Conservation (phyloP, 2,113 vertebrate genomes). For the Cromileptes altivelis region DNA sequence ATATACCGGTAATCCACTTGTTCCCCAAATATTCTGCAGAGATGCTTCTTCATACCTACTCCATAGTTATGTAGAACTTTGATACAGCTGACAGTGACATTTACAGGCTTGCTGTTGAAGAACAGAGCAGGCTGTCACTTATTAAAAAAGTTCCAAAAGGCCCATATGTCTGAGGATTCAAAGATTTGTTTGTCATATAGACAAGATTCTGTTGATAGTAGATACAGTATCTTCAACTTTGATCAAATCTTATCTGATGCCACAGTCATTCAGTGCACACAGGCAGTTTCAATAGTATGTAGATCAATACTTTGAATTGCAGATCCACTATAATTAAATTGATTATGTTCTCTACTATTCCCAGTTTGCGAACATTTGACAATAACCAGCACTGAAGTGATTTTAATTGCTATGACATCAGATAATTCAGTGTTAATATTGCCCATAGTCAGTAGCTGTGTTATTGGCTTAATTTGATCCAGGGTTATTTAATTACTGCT, state of each 20-base stretch:
- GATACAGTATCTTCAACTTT: neutral
- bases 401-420: conserved; percentile 1
- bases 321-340: neutral
- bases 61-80: conserved; percentile 33
- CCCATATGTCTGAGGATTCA: conserved; percentile 14
- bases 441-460: neutral
- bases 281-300: neutral
- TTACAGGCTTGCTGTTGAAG: conserved; percentile 15
- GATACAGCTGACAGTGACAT: conserved; percentile 19
- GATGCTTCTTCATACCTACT: conserved; percentile 30
- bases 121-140: conserved; percentile 23
- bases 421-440: conserved; percentile 10
- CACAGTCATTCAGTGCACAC: neutral
- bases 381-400: neutral
- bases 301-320: neutral
- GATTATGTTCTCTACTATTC: neutral
- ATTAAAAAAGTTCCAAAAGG: conserved; percentile 25
- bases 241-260: conserved; percentile 23
- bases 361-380: neutral
- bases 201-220: neutral
- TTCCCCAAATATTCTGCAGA: conserved; percentile 57
- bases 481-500: conserved; percentile 41
- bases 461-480: conserved; percentile 30
- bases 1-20: conserved; percentile 61
- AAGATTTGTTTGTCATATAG: conserved; percentile 16